Evolutionary conservation across 2,113 vertebrate genomes (phyloP), one percentile per base, ranked within the genome.

Genomic region (Serilophus lunatus): DNA sequence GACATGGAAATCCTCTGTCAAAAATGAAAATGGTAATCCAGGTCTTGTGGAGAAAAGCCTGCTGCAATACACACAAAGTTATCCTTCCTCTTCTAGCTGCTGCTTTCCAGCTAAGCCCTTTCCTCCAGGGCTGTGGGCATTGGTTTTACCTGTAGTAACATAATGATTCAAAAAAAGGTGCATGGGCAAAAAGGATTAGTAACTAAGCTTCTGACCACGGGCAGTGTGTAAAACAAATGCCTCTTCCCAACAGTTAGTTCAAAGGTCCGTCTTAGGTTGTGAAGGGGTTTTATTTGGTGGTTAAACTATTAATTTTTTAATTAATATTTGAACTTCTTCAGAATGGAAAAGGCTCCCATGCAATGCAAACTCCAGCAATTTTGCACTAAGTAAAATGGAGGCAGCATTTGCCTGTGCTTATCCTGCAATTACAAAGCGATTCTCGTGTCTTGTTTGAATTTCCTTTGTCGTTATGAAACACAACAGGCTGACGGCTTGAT

Each of bases 371-470:
- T 83, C 74, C 15, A 12, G 59, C 33, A 54, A n/a, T 57, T 89
- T 69, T 56, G 82, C 63, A 6, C 38, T 12, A 69, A 68, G 23
- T 88, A 95, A 96, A 95, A 96, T 95, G 93, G 94, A 97, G 93
- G 88, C 82, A 90, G 63, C 40, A 1, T 59, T 90, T 84, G 36
- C 88, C 40, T 68, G 36, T 38, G 69, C 57, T 92, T 92, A 88
- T 88, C 56, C 71, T 63, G 92, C 93, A 95, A 94, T 96, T 96
- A 94, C 49, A 1, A 59, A 96, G 82, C 18, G 40, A 90, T 71
- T 83, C 89, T 66, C 68, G 45, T 54, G 89, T 83, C 94, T 75
- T 88, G 88, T 93, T 94, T 94, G 95, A 93, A 93, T 96, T 94
- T 88, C 86, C 64, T 88, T 92, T 88, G 95, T 93, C 76, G 4